phyloP scores from a whole-genome alignment of 2,797 vertebrate genomes.

The Falco novaeseelandiae region DNA sequence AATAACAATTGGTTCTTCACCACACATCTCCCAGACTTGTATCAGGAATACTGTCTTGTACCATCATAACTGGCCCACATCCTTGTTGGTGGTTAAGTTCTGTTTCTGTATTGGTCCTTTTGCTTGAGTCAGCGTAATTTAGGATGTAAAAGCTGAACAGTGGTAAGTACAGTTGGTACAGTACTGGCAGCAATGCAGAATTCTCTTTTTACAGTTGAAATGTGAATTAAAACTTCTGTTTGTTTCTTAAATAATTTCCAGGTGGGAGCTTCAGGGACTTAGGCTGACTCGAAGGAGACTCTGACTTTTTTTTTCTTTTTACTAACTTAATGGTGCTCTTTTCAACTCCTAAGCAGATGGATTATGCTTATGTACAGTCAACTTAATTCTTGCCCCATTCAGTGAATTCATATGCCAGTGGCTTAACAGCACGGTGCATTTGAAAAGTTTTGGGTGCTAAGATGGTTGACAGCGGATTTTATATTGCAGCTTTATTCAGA shows the following conservation, averaged over 20 bases:
- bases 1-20: not conserved
- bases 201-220: conserved; percentile 25
- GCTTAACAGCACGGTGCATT: conserved; percentile 54
- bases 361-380: not conserved
- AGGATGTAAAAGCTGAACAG: conserved; percentile 27
- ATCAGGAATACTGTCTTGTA: not conserved
- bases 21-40: not conserved
- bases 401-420: conserved; percentile 22
- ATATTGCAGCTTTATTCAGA: not conserved
- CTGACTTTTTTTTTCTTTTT: not conserved
- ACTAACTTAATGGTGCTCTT: conserved; percentile 15
- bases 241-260: conserved; percentile 32
- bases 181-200: not conserved
- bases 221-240: not conserved
- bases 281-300: conserved; percentile 11
- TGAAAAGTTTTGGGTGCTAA: not conserved
- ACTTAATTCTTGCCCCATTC: not conserved
- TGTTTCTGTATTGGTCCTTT: not conserved
- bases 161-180: conserved; percentile 54
- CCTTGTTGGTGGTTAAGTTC: not conserved
- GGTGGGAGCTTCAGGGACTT: conserved; percentile 48
- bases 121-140: not conserved
- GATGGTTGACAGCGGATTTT: not conserved
- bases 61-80: not conserved
- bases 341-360: not conserved